These are phyloP conservation scores for Allygus modestus DNA, from an alignment of 2,888 invertebrate species.

Conservation along the genomic window DNA sequence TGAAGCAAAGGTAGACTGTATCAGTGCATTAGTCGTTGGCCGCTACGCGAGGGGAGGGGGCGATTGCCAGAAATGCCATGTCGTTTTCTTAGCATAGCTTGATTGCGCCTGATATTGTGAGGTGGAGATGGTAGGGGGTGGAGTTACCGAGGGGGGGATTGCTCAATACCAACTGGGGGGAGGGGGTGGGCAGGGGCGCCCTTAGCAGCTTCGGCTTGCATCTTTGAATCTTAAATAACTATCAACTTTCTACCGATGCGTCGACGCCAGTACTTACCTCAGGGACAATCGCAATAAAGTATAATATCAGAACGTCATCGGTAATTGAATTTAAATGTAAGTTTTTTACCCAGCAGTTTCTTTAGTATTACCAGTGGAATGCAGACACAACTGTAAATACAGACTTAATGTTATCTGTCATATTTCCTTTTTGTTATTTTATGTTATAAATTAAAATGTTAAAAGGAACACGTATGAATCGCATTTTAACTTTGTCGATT, in stretches of 20 bases:
- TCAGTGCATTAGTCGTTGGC: not conserved
- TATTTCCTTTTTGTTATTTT: too few relatives aligned
- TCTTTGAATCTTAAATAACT: conserved; percentile 35
- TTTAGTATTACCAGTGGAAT: too few relatives aligned
- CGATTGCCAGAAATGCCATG: conserved; percentile 28
- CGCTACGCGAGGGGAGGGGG: not conserved
- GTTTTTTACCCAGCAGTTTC: too few relatives aligned
- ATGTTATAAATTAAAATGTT: too few relatives aligned
- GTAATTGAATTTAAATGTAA: too few relatives aligned
- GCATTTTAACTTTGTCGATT: too few relatives aligned
- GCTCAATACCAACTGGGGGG: conserved; percentile 32
- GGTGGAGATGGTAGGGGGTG: not conserved
- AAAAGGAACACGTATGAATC: too few relatives aligned
- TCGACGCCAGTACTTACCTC: not conserved
- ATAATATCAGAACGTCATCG: too few relatives aligned
- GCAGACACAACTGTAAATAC: too few relatives aligned
- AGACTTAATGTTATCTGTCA: too few relatives aligned
- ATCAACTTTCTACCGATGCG: conserved; percentile 8
- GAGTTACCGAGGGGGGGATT: conserved; percentile 3
- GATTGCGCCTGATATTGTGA: conserved; percentile 17
- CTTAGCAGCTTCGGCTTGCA: conserved; percentile 22
- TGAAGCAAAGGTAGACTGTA: not conserved
- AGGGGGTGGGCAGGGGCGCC: conserved; percentile 14
- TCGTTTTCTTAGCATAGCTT: conserved; percentile 40
- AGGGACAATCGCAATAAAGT: too few relatives aligned